phyloP scores from a whole-genome alignment of 2,888 invertebrate species.

The Lithophane semibrunnea region DNA sequence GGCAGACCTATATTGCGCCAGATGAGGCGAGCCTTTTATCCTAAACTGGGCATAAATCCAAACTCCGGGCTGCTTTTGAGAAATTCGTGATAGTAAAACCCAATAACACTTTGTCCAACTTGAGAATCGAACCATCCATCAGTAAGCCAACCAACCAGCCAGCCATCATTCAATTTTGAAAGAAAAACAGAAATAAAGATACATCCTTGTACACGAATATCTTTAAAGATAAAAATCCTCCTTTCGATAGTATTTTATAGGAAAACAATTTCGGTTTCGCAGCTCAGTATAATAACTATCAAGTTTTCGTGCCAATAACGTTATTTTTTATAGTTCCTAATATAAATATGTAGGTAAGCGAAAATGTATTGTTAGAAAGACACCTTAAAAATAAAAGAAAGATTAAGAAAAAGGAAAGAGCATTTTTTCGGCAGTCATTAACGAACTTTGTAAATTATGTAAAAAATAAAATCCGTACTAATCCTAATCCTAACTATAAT shows the following conservation, averaged over 20 bases:
- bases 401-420: neutral
- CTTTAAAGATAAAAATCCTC: neutral
- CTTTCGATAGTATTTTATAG: neutral
- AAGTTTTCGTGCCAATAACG: slow-evolving; percentile 5
- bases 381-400: neutral
- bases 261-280: slow-evolving; percentile 12
- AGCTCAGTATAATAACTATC: slow-evolving; percentile 26
- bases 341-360: slow-evolving; percentile 13
- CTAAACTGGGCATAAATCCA: neutral
- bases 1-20: too few relatives aligned
- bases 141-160: neutral
- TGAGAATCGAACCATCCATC: neutral
- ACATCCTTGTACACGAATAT: neutral
- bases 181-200: neutral
- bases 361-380: slow-evolving; percentile 3
- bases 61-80: neutral
- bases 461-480: too few relatives aligned
- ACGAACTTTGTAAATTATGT: neutral
- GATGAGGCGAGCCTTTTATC: neutral
- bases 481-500: too few relatives aligned
- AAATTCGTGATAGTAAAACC: neutral
- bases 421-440: neutral
- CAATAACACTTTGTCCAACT: neutral
- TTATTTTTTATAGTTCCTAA: slow-evolving; percentile 27
- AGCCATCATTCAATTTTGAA: neutral